Conservation (phyloP, 2,888 invertebrate species). For the Aleiodes alternator region DNA sequence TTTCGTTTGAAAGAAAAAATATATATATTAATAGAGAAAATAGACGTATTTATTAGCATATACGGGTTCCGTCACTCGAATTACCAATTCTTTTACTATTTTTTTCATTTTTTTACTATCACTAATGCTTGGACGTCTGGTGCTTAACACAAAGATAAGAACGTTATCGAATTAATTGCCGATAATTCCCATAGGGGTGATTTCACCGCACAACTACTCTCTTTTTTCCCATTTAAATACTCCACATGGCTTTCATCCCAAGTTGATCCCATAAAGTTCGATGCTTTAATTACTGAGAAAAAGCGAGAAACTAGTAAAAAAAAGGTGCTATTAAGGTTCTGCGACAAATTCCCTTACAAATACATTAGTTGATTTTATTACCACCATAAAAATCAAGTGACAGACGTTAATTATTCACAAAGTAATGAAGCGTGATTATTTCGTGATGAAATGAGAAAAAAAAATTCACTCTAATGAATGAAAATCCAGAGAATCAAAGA, state of each 20-base stretch:
- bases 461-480: no score
- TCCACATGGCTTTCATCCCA: conserved; percentile 22
- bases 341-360: background rate
- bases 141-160: conserved; percentile 23
- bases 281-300: background rate
- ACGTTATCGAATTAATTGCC: conserved; percentile 56
- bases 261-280: background rate
- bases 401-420: no score
- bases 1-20: background rate
- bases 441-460: no score
- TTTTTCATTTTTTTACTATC: conserved; percentile 3
- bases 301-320: background rate
- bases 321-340: background rate
- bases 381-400: background rate
- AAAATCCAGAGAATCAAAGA: no score
- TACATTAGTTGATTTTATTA: background rate
- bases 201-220: conserved; percentile 39
- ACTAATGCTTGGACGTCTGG: conserved; percentile 31
- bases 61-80: conserved; percentile 5
- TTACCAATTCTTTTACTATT: background rate
- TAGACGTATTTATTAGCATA: background rate
- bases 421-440: no score
- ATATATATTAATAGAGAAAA: background rate
- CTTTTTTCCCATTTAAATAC: background rate
- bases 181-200: conserved; percentile 58